These are phyloP conservation scores for Darevskia mixta DNA, from an alignment of 2,797 vertebrate genomes.

Conservation along the genomic window DNA sequence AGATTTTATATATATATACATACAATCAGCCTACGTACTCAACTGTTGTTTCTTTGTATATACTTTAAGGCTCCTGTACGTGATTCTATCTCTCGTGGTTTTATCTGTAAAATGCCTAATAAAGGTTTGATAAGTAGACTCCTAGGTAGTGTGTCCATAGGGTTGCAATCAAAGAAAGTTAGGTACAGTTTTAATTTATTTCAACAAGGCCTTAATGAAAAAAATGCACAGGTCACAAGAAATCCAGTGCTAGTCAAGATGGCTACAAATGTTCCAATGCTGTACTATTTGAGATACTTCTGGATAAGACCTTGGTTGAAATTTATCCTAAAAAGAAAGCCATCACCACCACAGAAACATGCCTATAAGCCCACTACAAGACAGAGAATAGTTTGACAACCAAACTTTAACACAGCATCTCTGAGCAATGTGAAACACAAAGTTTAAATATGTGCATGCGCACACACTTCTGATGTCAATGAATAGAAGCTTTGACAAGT, in stretches of 20 bases:
- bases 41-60: too few species aligned
- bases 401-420: constrained; percentile 1
- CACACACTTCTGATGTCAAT: constrained; percentile 22
- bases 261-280: not conserved
- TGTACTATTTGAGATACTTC: not conserved
- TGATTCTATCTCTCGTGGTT: too few species aligned
- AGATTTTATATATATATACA: too few species aligned
- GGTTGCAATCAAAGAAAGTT: not conserved
- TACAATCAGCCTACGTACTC: too few species aligned
- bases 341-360: not conserved
- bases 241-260: not conserved
- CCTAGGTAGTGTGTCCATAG: too few species aligned
- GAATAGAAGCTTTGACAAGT: constrained; percentile 34
- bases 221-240: too few species aligned
- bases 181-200: not conserved
- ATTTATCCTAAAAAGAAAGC: not conserved
- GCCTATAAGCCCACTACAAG: not conserved
- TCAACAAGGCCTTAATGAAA: not conserved
- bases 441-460: not conserved
- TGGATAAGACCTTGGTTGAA: not conserved
- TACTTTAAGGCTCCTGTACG: too few species aligned
- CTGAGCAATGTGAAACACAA: not conserved
- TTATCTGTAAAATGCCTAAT: too few species aligned
- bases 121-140: too few species aligned
- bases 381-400: not conserved